Evolutionary conservation across 2,113 vertebrate species (phyloP), one percentile per base, ranked within the genome.

Genomic region (Rhinopomastus cyanomelas): DNA sequence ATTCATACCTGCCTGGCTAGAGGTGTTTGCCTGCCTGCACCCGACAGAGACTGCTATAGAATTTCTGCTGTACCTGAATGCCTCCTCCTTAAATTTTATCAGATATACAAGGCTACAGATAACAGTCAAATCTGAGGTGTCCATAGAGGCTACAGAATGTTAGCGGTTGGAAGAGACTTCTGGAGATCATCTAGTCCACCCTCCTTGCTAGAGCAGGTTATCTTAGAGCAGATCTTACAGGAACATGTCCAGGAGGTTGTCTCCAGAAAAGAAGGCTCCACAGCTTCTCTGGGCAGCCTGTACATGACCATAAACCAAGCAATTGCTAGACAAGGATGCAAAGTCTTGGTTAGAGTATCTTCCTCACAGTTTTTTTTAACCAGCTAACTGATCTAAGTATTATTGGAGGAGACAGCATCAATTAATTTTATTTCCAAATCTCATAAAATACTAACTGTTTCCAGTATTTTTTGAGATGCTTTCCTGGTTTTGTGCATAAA

Each of bases 371-470:
- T 72, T 74, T n/a, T 92, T 91, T 81, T 39, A 65, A 32, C 19
- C 15, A 82, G 61, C 74, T 44, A 81, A 60, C 49, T 88, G 30
- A 51, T 88, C 27, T 72, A 74, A 87, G 53, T 71, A 48, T 88
- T 89, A 48, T 64, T 77, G 51, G 22, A 82, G 34, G 37, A 92
- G 42, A 87, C 7, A 5, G 29, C 29, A 48, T 36, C 73, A 51
- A 78, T 87, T 34, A 75, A 92, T 79, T 87, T 89, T 51, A 72
- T 76, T 85, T 84, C 46, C 67, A 88, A 65, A 83, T 78, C 46
- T 93, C 62, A 88, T 82, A 69, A 90, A 94, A 86, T 87, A 76
- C 73, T 92, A 93, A 93, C 72, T 60, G 9, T 85, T 92, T 79
- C 39, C 21, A 78, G 23, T 72, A 61, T 90, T 88, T 94, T 81